Conservation (phyloP, 2,797 vertebrate genomes). For the Pangasius djambal region DNA sequence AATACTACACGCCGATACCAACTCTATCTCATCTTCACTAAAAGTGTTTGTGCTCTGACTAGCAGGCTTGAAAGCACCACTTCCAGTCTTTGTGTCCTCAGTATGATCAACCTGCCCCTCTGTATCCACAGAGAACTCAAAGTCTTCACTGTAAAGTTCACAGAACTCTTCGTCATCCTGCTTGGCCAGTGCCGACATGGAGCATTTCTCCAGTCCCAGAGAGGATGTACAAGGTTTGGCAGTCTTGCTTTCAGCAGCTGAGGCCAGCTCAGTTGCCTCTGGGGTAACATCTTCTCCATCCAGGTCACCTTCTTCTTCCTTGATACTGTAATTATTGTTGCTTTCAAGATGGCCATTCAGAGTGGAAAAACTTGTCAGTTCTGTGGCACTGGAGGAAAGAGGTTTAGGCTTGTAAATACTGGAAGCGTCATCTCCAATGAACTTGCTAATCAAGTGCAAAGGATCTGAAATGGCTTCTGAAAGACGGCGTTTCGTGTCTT, state of each 20-base stretch:
- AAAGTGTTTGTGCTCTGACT: constrained; percentile 60
- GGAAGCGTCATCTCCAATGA: constrained; percentile 90
- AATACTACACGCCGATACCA: constrained; percentile 67
- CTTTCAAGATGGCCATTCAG: constrained; percentile 84
- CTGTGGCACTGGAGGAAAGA: constrained; percentile 89
- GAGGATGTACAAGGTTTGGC: constrained; percentile 63
- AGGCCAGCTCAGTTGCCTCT: constrained; percentile 61
- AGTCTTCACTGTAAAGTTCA: constrained; percentile 88
- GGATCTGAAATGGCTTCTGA: constrained; percentile 95
- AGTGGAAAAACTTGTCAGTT: constrained; percentile 82
- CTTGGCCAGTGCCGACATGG: constrained; percentile 85
- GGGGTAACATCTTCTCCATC: constrained; percentile 73
- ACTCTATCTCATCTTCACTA: constrained; percentile 76
- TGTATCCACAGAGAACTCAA: constrained; percentile 77
- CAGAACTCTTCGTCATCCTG: constrained; percentile 94
- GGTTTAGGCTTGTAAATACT: constrained; percentile 84
- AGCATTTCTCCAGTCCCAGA: constrained; percentile 88
- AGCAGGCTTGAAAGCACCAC: constrained; percentile 52
- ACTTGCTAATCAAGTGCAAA: constrained; percentile 92
- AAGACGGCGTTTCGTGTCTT: constrained; percentile 93
- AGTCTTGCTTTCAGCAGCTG: constrained; percentile 56
- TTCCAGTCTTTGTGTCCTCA: constrained; percentile 48
- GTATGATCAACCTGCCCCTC: constrained; percentile 66
- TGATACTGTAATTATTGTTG: constrained; percentile 94
- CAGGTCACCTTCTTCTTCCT: constrained; percentile 87